A percentile compares a stretch with the other conserved stretches of the same genome.
phyloP scores from a whole-genome alignment of 1,140 invertebrate species.

The Vanessa tameamea region DNA sequence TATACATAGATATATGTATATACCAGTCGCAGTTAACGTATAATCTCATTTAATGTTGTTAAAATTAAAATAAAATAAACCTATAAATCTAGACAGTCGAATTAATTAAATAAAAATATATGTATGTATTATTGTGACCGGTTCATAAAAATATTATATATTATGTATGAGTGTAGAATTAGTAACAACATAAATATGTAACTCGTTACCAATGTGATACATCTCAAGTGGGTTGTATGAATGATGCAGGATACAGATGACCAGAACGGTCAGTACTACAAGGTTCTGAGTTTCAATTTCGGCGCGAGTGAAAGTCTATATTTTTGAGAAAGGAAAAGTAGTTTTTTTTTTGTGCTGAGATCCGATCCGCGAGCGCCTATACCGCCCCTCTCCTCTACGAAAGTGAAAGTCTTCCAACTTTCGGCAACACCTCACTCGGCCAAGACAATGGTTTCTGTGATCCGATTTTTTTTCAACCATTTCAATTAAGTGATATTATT shows the following conservation, averaged over 20 bases:
- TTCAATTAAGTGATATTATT: conserved; percentile 6
- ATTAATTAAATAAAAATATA: no score
- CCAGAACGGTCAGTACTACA: conserved; percentile 25
- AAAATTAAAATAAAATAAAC: no score
- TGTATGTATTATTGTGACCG: no score
- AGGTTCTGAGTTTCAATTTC: conserved; percentile 10
- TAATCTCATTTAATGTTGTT: no score
- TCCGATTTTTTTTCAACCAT: conserved; percentile 5
- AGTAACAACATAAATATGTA: no score
- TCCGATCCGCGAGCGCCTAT: conserved; percentile 28
- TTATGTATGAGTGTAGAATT: no score
- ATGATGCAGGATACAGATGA: not conserved
- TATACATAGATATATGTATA: no score
- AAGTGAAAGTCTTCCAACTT: conserved; percentile 65
- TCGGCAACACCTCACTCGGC: conserved; percentile 24
- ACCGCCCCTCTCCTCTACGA: conserved; percentile 43
- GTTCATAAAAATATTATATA: no score
- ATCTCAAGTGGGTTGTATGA: not conserved
- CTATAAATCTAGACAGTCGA: no score
- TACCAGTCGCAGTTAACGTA: no score
- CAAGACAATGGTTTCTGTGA: conserved; percentile 27
- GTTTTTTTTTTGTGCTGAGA: conserved; percentile 73
- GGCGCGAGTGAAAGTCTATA: conserved; percentile 67
- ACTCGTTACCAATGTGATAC: no score
- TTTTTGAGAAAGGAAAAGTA: conserved; percentile 79